Conservation (phyloP, 2,888 invertebrate species). For the Tipula helvola region DNA sequence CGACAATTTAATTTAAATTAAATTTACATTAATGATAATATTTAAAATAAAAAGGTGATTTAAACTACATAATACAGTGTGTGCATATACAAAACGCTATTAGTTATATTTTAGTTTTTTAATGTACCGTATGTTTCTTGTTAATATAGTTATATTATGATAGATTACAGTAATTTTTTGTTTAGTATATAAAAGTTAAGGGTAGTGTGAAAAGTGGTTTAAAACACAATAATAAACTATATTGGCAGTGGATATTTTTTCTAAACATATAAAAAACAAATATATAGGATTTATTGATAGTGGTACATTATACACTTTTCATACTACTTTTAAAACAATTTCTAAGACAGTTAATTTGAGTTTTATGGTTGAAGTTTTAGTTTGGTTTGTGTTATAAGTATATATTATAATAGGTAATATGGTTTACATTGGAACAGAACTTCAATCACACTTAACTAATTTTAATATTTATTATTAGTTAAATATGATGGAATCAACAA, state of each 20-base stretch:
- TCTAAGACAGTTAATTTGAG: neutral
- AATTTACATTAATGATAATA: neutral
- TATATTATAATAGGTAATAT: neutral
- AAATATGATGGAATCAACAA: neutral
- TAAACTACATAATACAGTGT: neutral
- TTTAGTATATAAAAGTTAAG: neutral
- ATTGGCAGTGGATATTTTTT: neutral
- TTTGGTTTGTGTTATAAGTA: neutral
- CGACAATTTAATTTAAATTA: neutral
- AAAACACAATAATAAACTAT: neutral
- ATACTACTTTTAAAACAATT: neutral
- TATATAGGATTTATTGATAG: neutral
- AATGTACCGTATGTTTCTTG: neutral
- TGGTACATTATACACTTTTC: neutral
- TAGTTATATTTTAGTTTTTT: neutral
- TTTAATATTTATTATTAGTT: neutral
- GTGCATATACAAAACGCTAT: neutral
- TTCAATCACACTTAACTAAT: neutral
- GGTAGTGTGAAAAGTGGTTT: neutral
- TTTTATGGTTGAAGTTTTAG: neutral
- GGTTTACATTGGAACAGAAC: neutral
- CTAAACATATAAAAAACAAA: neutral
- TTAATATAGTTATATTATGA: neutral
- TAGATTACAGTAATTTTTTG: neutral
- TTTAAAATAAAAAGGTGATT: neutral